Evolutionary conservation across 2,113 vertebrate species (phyloP).

Genomic region (Accipiter cooperii): DNA sequence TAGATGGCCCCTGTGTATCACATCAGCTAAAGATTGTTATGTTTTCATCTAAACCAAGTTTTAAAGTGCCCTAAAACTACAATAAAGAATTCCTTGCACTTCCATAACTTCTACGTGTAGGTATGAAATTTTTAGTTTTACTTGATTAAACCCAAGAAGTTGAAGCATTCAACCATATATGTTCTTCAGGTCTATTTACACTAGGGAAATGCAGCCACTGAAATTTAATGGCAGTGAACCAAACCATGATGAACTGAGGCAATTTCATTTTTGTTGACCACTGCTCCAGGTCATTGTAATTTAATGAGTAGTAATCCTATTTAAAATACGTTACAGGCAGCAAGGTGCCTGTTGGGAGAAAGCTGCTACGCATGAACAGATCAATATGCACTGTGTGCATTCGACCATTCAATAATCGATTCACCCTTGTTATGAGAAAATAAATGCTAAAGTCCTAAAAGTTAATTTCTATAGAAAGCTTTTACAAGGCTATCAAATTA

Average conservation of each 20-base stretch:
- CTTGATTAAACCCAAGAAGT: constrained; percentile 11
- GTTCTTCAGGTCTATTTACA: constrained; percentile 35
- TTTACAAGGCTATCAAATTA: constrained; percentile 66
- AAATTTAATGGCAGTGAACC: constrained; percentile 53
- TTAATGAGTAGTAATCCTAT: constrained; percentile 71
- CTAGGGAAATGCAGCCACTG: neutral
- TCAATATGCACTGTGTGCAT: constrained; percentile 73
- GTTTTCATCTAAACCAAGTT: neutral
- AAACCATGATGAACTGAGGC: constrained; percentile 61
- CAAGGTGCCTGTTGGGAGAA: constrained; percentile 68
- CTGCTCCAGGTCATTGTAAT: constrained; percentile 68
- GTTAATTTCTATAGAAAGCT: constrained; percentile 69
- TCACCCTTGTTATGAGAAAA: constrained; percentile 75
- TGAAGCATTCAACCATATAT: constrained; percentile 23
- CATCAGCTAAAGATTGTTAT: neutral
- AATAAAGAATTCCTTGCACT: neutral
- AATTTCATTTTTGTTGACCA: constrained; percentile 69
- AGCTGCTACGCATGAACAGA: constrained; percentile 53
- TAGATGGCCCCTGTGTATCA: neutral
- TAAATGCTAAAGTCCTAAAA: constrained; percentile 67
- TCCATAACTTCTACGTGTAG: neutral
- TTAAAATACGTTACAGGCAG: constrained; percentile 70
- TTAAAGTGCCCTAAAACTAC: neutral
- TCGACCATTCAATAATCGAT: constrained; percentile 73
- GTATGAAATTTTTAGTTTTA: constrained; percentile 2